Evolutionary conservation across 92 coral and sea anemone species (phyloP), one percentile per base, ranked within the genome.

Genomic region (Ricordea florida): DNA sequence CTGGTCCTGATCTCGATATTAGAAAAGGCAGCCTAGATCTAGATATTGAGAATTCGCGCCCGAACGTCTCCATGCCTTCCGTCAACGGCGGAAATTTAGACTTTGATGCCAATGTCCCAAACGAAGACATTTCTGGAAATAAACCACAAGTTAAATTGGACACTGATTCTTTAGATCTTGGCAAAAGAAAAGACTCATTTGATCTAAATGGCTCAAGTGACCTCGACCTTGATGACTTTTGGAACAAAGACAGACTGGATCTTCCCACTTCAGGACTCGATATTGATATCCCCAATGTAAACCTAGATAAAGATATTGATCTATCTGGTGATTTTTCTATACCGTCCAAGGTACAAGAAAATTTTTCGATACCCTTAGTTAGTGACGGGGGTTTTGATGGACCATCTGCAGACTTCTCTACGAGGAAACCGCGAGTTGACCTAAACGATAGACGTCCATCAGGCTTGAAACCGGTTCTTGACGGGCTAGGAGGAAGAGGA

Each of bases 11-110:
- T 41, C 31, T 71, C 24, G 53, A 56, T 4, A n/a, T n/a, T n/a
- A n/a, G n/a, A n/a, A n/a, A n/a, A n/a, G n/a, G n/a, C n/a, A n/a
- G n/a, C 17, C 17, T 13, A 15, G 47, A 21, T 69, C 64, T 7
- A 31, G 16, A 5, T 28, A 38, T 55, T 5, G 33, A 24, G n/a
- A n/a, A n/a, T n/a, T n/a, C n/a, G n/a, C 33, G 6, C 62, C 69
- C 76, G 31, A 53, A 73, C 11, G 4, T 81, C 35, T 48, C 57
- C 6, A 67, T 41, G 16, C 81, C 86, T 4, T 33, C 62, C 0
- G 42, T 16, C 5, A 64, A 17, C 21, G n/a, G n/a, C n/a, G 78
- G 77, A 13, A 45, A 55, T 52, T 26, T 66, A 21, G 75, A 65
- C n/a, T 0, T 35, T 42, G 69, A 55, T 0, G 44, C 45, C n/a